These are phyloP conservation scores for Casuarius casuarius DNA, from an alignment of 2,113 vertebrate species.

Conservation along the genomic window DNA sequence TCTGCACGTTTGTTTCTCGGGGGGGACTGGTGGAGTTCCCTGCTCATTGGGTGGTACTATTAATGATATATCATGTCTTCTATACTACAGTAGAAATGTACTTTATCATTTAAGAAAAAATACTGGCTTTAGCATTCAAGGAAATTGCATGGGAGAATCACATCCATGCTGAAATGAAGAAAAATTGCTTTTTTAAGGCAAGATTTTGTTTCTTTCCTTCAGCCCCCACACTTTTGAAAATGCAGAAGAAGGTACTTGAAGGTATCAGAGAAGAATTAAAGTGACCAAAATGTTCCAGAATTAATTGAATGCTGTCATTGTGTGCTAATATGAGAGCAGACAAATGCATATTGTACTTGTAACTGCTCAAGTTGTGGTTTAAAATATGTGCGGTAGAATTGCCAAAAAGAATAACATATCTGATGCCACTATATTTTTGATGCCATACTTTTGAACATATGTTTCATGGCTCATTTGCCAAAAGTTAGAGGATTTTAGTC, in stretches of 20 bases:
- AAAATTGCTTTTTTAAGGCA: background rate
- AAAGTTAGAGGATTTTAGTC: constrained; percentile 73
- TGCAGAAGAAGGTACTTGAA: background rate
- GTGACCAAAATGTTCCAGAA: background rate
- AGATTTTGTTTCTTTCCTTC: background rate
- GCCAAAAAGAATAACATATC: constrained; percentile 61
- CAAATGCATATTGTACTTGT: constrained; percentile 52
- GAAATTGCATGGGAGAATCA: background rate
- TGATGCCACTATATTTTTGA: constrained; percentile 42
- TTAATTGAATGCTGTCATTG: constrained; percentile 36
- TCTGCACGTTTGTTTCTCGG: background rate
- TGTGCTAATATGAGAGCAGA: constrained; percentile 17
- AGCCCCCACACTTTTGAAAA: background rate
- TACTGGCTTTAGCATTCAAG: background rate
- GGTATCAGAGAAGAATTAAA: background rate
- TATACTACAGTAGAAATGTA: background rate
- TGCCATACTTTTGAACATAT: constrained; percentile 75
- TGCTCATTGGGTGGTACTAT: background rate
- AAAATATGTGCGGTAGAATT: constrained; percentile 56
- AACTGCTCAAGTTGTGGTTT: constrained; percentile 57
- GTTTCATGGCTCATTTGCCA: constrained; percentile 72
- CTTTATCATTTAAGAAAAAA: background rate
- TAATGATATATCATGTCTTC: background rate
- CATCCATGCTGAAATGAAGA: background rate
- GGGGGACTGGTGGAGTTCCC: background rate